Base-by-base conservation (phyloP, 2,888 invertebrate genomes). In the Agrilus cyanescens region DNA sequence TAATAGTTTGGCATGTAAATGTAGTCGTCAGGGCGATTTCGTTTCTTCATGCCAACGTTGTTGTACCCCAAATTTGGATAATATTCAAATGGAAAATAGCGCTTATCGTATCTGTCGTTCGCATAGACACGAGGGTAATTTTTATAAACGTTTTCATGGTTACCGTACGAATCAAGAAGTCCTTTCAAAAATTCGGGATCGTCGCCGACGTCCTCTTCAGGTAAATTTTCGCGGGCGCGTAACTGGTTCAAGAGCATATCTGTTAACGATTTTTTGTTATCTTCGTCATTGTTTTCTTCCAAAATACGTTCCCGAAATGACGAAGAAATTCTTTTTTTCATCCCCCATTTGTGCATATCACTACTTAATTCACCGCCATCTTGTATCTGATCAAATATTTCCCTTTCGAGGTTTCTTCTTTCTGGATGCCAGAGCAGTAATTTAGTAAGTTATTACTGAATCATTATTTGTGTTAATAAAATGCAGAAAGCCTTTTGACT, bases 101-200 rank as follows among this genome's bases (percentile, higher is more conserved):
- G 50, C 37, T 57, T 56, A 39, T 45, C 49, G 8, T 42, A 32
- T 33, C 48, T 48, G 36, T 42, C 44, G 25, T 40, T 40, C 12
- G 41, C 25, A 8, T 45, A 43, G 14, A 39, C 34, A 12, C 41
- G 41, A 38, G 43, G 35, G 16, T 58, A 57, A 37, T 69, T 65
- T 43, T 62, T 50, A 49, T 57, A 46, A 46, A 51, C 65, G 38
- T 66, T 68, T 55, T 72, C 71, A 53, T 76, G 76, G 56, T 75
- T 75, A 25, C 73, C 70, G 72, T 74, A 77, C 8, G 25, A 25
- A 25, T 25, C 4, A 10, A 25, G 25, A 8, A 77, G 62, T 49
- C 74, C 70, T 41, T 71, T 68, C 36, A 78, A 56, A 14, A 75
- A 62, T 35, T 73, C 62, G 5, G 73, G 69, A 52, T 76, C 77